These are phyloP conservation scores for Osmerus eperlanus DNA, from an alignment of 2,113 vertebrate genomes.

Conservation along the genomic window DNA sequence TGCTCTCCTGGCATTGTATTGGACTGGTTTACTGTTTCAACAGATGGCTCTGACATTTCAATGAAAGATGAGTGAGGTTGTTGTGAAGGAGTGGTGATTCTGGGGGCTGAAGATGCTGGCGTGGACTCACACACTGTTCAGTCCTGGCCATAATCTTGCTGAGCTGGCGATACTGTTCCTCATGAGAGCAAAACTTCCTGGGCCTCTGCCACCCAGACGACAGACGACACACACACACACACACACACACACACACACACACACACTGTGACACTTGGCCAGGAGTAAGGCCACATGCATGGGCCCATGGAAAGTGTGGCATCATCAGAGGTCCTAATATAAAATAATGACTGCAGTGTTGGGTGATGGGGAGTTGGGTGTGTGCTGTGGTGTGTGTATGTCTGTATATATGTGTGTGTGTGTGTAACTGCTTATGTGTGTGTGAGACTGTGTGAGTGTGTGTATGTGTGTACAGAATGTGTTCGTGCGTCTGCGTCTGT, in stretches of 20 bases:
- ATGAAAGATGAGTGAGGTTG: not conserved
- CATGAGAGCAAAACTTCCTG: slow-evolving; percentile 48
- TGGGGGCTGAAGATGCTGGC: not conserved
- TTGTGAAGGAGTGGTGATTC: not conserved
- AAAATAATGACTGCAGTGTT: slow-evolving; percentile 14
- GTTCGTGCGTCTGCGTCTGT: too few relatives aligned
- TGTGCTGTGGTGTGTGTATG: not conserved
- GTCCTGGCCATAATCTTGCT: slow-evolving; percentile 34
- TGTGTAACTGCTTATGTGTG: not conserved
- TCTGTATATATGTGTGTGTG: not conserved
- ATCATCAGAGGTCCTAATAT: slow-evolving; percentile 33
- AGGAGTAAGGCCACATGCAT: slow-evolving; percentile 22
- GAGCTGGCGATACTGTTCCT: slow-evolving; percentile 36
- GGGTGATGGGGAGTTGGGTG: not conserved
- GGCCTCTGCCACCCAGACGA: slow-evolving; percentile 45
- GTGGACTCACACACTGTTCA: slow-evolving; percentile 1
- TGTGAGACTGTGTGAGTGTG: not conserved
- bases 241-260: slow-evolving; percentile 8
- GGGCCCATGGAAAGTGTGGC: slow-evolving; percentile 44
- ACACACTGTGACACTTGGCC: slow-evolving; percentile 5
- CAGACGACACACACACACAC: not conserved
- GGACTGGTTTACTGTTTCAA: too few relatives aligned
- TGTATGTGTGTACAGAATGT: too few relatives aligned
- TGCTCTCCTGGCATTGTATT: too few relatives aligned
- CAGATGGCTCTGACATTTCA: too few relatives aligned